Percentiles rank a stretch among this genome's conserved stretches.
Evolutionary conservation across 2,113 vertebrate genomes (phyloP).

Genomic region (Stigmatopora nigra): DNA sequence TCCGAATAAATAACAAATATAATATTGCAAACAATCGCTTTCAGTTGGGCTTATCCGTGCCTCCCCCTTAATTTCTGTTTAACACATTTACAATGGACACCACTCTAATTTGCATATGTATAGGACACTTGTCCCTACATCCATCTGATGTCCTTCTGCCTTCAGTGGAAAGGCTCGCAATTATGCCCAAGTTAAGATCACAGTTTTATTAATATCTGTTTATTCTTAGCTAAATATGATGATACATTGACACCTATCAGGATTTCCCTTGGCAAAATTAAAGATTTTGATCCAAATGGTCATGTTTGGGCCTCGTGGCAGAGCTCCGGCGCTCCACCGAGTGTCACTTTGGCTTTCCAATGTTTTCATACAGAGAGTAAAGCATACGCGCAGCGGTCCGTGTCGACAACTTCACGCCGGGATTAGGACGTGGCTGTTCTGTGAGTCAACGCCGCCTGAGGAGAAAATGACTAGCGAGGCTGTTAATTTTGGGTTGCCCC

Average conservation of each 20-base stretch:
- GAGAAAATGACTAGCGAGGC: constrained; percentile 1
- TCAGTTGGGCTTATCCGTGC: no score
- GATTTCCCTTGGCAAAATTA: background rate
- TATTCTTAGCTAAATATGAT: background rate
- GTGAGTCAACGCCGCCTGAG: constrained; percentile 1
- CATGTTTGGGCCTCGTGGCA: background rate
- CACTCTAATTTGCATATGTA: no score
- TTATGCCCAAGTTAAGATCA: background rate
- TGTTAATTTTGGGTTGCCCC: background rate
- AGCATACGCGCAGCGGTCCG: constrained; percentile 19
- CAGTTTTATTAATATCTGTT: background rate
- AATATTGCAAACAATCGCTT: no score
- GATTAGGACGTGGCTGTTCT: background rate
- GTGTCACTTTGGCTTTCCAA: constrained; percentile 3
- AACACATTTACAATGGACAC: no score
- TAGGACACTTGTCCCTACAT: no score
- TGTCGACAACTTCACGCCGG: constrained; percentile 15
- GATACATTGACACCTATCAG: background rate
- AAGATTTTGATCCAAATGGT: background rate
- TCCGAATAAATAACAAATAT: no score
- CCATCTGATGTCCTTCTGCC: no score
- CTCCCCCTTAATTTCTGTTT: no score
- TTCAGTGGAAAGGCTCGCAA: no score
- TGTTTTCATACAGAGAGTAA: constrained; percentile 18
- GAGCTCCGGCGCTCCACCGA: background rate